Evolutionary conservation across 2,113 vertebrate species (phyloP).

Genomic region (Nasalis larvatus): DNA sequence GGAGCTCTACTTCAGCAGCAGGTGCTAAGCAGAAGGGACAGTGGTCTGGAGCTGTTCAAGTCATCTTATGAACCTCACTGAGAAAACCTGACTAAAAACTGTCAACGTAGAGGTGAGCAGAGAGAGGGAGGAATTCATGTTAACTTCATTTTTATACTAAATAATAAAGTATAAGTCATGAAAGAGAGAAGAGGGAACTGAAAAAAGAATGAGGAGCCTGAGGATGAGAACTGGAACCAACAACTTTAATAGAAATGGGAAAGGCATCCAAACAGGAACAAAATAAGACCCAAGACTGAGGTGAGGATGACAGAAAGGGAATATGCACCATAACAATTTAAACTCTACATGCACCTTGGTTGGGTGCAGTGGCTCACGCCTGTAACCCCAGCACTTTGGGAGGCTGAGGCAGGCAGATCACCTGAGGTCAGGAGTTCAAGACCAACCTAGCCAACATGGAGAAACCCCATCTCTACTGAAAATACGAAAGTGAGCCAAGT

Average conservation of each 20-base stretch:
- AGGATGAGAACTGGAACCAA: background rate
- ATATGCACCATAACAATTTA: fast-evolving
- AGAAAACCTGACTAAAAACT: background rate
- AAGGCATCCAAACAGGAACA: fast-evolving
- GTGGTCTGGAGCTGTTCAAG: background rate
- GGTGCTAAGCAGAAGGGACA: too few species aligned
- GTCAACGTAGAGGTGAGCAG: background rate
- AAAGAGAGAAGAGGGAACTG: background rate
- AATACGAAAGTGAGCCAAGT: too few species aligned
- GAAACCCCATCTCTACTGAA: too few species aligned
- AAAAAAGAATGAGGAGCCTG: background rate
- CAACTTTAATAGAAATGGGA: background rate
- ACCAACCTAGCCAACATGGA: too few species aligned
- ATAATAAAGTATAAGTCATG: background rate
- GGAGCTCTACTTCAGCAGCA: background rate
- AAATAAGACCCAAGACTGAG: fast-evolving
- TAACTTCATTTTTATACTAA: background rate
- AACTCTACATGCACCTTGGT: background rate
- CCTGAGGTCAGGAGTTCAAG: too few species aligned
- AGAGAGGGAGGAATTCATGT: background rate
- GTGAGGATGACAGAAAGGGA: background rate
- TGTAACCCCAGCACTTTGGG: too few species aligned
- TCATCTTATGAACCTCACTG: background rate
- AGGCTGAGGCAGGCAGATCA: too few species aligned
- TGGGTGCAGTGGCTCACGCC: too few species aligned